Evolutionary conservation across 2,113 vertebrate genomes (phyloP).

Genomic region (Microcebus ravelobensis): DNA sequence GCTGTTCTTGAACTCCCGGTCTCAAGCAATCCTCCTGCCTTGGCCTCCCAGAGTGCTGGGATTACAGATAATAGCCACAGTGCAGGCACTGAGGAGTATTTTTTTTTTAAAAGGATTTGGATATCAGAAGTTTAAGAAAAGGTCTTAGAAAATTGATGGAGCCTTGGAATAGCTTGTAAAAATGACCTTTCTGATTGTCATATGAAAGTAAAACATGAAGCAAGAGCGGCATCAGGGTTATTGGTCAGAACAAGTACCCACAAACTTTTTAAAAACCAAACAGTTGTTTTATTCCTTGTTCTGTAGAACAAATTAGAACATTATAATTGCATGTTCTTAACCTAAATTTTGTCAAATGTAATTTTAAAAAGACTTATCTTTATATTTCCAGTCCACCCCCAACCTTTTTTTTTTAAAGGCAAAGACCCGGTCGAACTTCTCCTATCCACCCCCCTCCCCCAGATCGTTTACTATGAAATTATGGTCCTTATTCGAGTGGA

Average conservation of each 20-base stretch:
- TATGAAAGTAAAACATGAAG: constrained; percentile 4
- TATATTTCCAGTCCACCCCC: not conserved
- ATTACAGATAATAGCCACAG: too few species aligned
- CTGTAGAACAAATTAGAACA: not conserved
- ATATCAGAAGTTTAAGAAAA: not conserved
- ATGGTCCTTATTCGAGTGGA: not conserved
- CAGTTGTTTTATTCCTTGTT: not conserved
- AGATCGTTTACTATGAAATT: not conserved
- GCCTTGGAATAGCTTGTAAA: not conserved
- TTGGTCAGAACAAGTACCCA: not conserved
- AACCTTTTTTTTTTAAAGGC: not conserved
- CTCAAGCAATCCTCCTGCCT: too few species aligned
- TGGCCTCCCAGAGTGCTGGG: too few species aligned
- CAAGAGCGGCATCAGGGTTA: not conserved
- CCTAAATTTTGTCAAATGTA: not conserved
- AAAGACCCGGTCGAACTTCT: not conserved
- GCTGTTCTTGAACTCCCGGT: too few species aligned
- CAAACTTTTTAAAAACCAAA: not conserved
- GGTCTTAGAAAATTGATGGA: not conserved
- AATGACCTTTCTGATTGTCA: constrained; percentile 12
- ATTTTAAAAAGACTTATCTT: not conserved
- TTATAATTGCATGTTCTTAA: constrained; percentile 6
- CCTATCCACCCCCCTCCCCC: accelerated
- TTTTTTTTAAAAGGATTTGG: not conserved
- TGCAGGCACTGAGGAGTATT: too few species aligned